Conservation (phyloP, 2,797 vertebrate species). For the Squalus acanthias region DNA sequence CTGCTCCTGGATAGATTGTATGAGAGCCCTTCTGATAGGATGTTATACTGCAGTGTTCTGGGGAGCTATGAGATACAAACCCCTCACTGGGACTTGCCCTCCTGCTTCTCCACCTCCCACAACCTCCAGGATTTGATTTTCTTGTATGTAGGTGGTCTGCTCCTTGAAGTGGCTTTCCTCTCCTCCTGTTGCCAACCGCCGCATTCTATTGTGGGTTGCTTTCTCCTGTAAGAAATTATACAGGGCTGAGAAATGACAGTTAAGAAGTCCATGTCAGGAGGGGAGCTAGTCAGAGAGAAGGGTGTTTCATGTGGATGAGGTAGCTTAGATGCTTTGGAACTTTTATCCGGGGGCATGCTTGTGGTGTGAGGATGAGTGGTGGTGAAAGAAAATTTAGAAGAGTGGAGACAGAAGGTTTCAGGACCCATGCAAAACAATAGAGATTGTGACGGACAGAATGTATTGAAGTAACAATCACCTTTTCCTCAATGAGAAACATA, state of each 20-base stretch:
- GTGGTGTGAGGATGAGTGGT: no score
- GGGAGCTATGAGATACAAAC: neutral
- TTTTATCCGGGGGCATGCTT: no score
- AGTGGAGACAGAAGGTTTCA: no score
- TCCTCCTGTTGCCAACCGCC: neutral
- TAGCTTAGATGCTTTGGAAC: no score
- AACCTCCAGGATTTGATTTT: neutral
- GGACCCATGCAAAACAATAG: no score
- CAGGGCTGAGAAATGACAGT: no score
- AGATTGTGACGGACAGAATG: no score
- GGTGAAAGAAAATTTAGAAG: no score
- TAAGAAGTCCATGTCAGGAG: no score
- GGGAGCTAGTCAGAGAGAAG: neutral
- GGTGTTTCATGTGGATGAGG: neutral
- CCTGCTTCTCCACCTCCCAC: neutral
- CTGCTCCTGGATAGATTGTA: neutral
- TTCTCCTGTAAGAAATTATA: no score
- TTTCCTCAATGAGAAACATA: no score
- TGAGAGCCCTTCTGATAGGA: neutral
- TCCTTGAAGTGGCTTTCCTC: neutral
- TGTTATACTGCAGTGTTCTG: neutral
- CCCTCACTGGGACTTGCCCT: neutral
- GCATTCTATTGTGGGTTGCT: neutral
- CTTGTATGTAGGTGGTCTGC: neutral
- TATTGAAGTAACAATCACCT: no score